Base-by-base conservation (phyloP, 2,888 invertebrate species). In the Mimachlamys varia region DNA sequence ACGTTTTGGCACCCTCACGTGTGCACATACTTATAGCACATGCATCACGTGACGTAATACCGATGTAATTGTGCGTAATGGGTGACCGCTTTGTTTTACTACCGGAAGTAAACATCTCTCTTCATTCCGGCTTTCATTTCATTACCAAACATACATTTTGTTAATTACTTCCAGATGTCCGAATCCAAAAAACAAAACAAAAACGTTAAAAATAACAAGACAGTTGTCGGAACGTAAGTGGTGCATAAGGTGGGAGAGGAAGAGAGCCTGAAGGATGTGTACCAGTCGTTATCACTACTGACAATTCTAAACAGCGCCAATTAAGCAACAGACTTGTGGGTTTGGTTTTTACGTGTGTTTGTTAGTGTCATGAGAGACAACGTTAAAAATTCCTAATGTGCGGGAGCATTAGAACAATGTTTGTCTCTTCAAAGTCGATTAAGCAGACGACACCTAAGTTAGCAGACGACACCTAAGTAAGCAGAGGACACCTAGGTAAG, bases 81-180 rank as follows among this genome's bases (percentile, higher is more conserved):
- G 44, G 76, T 76, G 76, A 76, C 76, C 76, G 76, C 33, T 58
- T 58, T 58, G 33, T 76, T 76, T 76, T 76, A 76, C 76, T 76
- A 33, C 27, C 76, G 76, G 76, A 76, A 76, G 76, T 76, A 76
- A 76, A 76, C 76, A 76, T 33, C 76, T 27, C 76, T 76, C 76
- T 76, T 27, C 76, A 76, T 33, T 33, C 33, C 33, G 76, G 27
- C 33, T 33, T 76, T 33, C 33, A 33, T 33, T 76, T 33, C 33
- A 76, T 76, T 76, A 76, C 76, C 76, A 10, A 76, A 27, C 27
- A 27, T 76, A 76, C 76, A 76, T 33, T 76, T 33, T 7, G 76
- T 76, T 76, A 76, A 76, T 76, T 76, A 76, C 10, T 76, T 76
- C 33, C 76, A 76, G 2, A 76, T 76, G 76, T 76, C 76, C 33